Base-by-base conservation (phyloP, 2,113 vertebrate genomes). In the Danio rerio region DNA sequence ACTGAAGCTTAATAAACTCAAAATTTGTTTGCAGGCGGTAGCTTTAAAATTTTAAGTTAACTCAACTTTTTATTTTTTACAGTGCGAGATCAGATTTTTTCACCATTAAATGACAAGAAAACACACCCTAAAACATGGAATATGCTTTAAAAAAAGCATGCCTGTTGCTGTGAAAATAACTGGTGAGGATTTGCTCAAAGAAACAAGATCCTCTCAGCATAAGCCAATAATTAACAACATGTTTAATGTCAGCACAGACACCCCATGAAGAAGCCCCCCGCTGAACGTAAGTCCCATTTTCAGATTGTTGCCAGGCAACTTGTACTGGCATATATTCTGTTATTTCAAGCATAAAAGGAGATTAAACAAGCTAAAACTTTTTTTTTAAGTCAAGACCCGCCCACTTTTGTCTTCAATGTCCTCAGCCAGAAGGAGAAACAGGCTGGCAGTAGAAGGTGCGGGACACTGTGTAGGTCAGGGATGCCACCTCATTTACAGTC, bases 391-490 rank as follows among this genome's bases (percentile, higher is more conserved):
- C 6, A 45, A 52, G 20, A 71, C 18, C 47, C 50, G 4, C 49
- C 74, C 45, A 71, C 66, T 9, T 73, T 49, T 47, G 16, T 61
- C 47, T 9, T 15, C 31, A 15, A 49, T 7, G 11, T 52, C 52
- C 12, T 71, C 47, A 20, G 18, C 47, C 52, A 77, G 62, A 42
- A 42, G 9, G 45, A 80, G 56, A 31, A 52, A 52, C 7, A 50
- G 9, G 11, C 5, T 7, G 47, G 58, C 16, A 40, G 52, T 11
- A 72, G 21, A 82, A 56, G n/a, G 40, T 85, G 78, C 55, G 66
- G 88, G 86, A 81, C 70, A 66, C 86, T 90, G 63, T 88, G 84
- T 88, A 90, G 88, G 90, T 91, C 89, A 90, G 76, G 83, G 85
- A 81, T 89, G 89, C 79, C 84, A 80, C 81, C 88, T 86, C 72